A percentile compares a stretch with the other conserved stretches of the same genome.
Evolutionary conservation across 1,140 invertebrate genomes (phyloP).

Genomic region (Drosophila watanabei): DNA sequence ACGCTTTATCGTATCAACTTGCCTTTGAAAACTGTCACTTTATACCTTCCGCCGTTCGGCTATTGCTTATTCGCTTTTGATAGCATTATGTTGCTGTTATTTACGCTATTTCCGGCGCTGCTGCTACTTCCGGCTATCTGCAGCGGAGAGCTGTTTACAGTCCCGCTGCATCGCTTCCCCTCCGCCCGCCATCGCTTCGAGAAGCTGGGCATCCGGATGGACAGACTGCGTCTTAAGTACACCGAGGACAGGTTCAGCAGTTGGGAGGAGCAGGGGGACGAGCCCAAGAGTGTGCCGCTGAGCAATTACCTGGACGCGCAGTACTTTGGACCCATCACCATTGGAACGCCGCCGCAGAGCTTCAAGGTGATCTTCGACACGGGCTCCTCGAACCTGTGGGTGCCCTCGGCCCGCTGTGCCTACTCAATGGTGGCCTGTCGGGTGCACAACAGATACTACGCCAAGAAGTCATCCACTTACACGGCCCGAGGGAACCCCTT

Average conservation of each 20-base stretch:
- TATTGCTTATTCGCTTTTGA: slow-evolving; percentile 18
- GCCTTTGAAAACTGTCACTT: slow-evolving; percentile 11
- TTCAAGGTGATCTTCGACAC: slow-evolving; percentile 99
- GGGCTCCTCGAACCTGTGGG: slow-evolving; percentile 99
- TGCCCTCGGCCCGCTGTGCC: slow-evolving; percentile 96
- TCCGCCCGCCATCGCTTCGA: slow-evolving; percentile 68
- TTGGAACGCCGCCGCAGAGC: slow-evolving; percentile 96
- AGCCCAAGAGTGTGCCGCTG: slow-evolving; percentile 82
- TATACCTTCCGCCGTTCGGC: background rate
- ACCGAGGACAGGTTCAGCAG: slow-evolving; percentile 11
- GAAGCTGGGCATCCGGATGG: slow-evolving; percentile 70
- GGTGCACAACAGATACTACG: slow-evolving; percentile 97
- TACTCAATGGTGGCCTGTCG: slow-evolving; percentile 95
- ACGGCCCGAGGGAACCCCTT: slow-evolving; percentile 95
- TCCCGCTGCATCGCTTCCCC: slow-evolving; percentile 61
- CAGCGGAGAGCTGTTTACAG: slow-evolving; percentile 39
- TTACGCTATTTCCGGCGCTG: slow-evolving; percentile 11
- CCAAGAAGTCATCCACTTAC: slow-evolving; percentile 93
- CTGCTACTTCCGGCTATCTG: slow-evolving; percentile 18
- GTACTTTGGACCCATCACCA: slow-evolving; percentile 97
- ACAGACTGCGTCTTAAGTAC: slow-evolving; percentile 64
- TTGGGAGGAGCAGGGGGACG: background rate
- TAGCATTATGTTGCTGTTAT: slow-evolving; percentile 44
- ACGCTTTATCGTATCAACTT: slow-evolving; percentile 1
- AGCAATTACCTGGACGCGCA: slow-evolving; percentile 98